phyloP scores from a whole-genome alignment of 2,797 vertebrate species.

The Sphaeramia orbicularis region DNA sequence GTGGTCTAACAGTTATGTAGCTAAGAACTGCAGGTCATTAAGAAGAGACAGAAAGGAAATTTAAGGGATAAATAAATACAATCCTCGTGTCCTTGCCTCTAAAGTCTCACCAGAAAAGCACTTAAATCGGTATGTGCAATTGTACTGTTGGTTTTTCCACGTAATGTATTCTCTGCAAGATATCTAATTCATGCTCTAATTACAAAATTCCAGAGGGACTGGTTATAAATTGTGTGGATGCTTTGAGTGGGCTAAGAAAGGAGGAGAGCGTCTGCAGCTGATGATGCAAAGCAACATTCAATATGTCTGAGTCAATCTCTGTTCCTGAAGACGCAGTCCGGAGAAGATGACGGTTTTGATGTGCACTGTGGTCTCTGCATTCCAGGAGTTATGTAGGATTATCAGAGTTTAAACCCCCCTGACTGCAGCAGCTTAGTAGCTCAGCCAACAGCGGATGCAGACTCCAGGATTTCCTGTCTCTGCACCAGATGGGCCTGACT shows the following conservation, averaged over 20 bases:
- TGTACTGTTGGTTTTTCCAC: slow-evolving; percentile 51
- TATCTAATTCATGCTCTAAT: slow-evolving; percentile 76
- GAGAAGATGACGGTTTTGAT: slow-evolving; percentile 65
- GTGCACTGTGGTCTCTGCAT: slow-evolving; percentile 73
- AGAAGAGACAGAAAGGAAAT: slow-evolving; percentile 36
- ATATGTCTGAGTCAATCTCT: slow-evolving; percentile 31
- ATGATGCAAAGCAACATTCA: slow-evolving; percentile 21
- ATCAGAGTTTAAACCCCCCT: slow-evolving; percentile 68
- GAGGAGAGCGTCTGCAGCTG: slow-evolving; percentile 47
- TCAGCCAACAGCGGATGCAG: slow-evolving; percentile 82
- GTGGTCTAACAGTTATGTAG: slow-evolving; percentile 74
- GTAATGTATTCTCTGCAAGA: slow-evolving; percentile 55
- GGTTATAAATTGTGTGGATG: slow-evolving; percentile 68
- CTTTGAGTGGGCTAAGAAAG: slow-evolving; percentile 48
- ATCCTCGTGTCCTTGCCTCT: slow-evolving; percentile 44
- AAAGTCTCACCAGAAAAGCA: slow-evolving; percentile 49
- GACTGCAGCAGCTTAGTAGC: slow-evolving; percentile 79
- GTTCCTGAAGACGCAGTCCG: slow-evolving; percentile 56
- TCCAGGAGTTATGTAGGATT: slow-evolving; percentile 82
- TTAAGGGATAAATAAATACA: slow-evolving; percentile 46
- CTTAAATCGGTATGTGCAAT: slow-evolving; percentile 47
- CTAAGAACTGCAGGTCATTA: slow-evolving; percentile 63
- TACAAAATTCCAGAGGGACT: slow-evolving; percentile 72
- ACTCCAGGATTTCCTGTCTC: slow-evolving; percentile 84
- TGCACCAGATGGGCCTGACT: slow-evolving; percentile 84